These are phyloP conservation scores for Labia minor DNA, from an alignment of 2,888 invertebrate genomes.

Conservation along the genomic window DNA sequence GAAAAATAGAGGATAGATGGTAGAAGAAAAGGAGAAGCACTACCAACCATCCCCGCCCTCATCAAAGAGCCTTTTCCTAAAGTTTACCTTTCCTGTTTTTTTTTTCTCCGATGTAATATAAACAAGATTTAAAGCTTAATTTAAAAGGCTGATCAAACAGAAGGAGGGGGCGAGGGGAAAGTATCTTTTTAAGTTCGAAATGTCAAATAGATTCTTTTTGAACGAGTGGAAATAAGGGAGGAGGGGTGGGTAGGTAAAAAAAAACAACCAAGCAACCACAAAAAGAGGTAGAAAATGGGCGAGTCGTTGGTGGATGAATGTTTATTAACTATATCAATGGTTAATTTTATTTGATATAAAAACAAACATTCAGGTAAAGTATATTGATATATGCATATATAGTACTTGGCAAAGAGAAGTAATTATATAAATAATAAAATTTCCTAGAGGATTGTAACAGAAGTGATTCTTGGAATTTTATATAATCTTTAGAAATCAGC, in stretches of 20 bases:
- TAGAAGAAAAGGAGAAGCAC: no score
- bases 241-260: not conserved
- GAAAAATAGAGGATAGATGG: not conserved
- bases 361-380: no score
- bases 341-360: no score
- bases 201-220: not conserved
- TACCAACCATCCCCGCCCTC: not conserved
- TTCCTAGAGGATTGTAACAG: no score
- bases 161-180: not conserved
- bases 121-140: conserved; percentile 13
- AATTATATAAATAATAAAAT: no score
- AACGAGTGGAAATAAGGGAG: no score
- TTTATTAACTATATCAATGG: no score
- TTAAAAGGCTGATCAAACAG: conserved; percentile 4
- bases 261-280: not conserved
- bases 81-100: conserved; percentile 13
- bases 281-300: not conserved
- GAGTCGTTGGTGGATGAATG: no score
- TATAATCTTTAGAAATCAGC: no score
- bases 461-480: no score
- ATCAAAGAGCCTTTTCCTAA: not conserved
- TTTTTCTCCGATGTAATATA: not conserved
- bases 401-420: no score
- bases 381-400: no score
- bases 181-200: not conserved